Evolutionary conservation across 1,140 invertebrate species (phyloP), one percentile per base, ranked within the genome.

Genomic region (Schlechtendalia chinensis): DNA sequence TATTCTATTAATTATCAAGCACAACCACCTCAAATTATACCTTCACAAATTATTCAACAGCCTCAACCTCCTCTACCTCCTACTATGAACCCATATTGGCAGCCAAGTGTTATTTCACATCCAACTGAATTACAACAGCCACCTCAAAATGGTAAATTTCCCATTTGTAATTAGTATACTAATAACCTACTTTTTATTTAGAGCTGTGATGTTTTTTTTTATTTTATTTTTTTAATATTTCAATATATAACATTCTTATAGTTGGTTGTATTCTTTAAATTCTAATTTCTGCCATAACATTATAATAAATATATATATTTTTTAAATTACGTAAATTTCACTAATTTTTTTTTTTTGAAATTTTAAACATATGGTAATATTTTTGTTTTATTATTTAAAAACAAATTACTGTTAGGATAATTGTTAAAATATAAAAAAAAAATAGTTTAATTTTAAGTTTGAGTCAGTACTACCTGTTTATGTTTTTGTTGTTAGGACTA

Each of bases 131-230:
- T 32, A 19, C 39, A 17, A 29, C 58, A 3, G 39, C 58, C 74
- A 39, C n/a, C 56, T 59, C 75, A 79, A 79, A 59, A 58, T 61
- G 75, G 75, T 79, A 79, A 79, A 61, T 61, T 79, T 72, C 53
- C n/a, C 12, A 72, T 71, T 71, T 27, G 67, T 27, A 50, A 54
- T 1, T 72, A 54, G 29, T 54, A 54, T 32, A 6, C 19, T 53
- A 14, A 12, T 14, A n/a, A 72, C 8, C 32, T 39, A 8, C 32
- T 8, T 4, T 39, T 39, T 39, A 39, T 39, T 29, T n/a, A 72
- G 53, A 72, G 69, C 29, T 72, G 69, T 72, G 24, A 39, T 69
- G n/a, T n/a, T 53, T 53, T 72, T 72, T 72, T 72, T 72, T 54
- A 71, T 53, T 53, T 72, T 72, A 54, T 72, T 72, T 54, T 53